Conservation (phyloP, 2,113 vertebrate species). For the Apodemus speciosus region DNA sequence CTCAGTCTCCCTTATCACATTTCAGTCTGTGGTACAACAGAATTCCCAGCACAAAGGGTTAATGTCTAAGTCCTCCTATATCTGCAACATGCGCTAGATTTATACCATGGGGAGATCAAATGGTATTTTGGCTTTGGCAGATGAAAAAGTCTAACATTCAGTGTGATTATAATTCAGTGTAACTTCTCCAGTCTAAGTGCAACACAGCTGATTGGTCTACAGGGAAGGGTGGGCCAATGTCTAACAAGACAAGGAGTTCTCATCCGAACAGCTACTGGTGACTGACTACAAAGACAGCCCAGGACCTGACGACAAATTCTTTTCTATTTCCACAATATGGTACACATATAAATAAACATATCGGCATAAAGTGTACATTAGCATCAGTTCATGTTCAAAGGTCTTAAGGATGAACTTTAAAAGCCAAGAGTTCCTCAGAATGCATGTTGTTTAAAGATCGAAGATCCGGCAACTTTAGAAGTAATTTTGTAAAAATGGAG, state of each 20-base stretch:
- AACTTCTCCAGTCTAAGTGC: constrained; percentile 74
- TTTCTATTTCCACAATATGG: constrained; percentile 71
- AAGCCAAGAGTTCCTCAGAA: constrained; percentile 97
- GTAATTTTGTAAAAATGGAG: constrained; percentile 97
- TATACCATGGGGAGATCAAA: constrained; percentile 78
- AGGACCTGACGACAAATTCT: constrained; percentile 65
- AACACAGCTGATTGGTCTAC: constrained; percentile 72
- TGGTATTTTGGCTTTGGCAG: constrained; percentile 76
- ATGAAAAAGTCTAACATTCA: constrained; percentile 81
- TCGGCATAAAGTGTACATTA: constrained; percentile 82
- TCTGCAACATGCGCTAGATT: constrained; percentile 54
- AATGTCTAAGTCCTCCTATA: constrained; percentile 72
- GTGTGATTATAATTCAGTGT: constrained; percentile 60
- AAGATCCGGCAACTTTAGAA: constrained; percentile 97
- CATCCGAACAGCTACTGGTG: constrained; percentile 78
- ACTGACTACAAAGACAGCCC: constrained; percentile 78
- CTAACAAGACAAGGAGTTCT: constrained; percentile 68
- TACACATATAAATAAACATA: constrained; percentile 83
- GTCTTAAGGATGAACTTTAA: constrained; percentile 95
- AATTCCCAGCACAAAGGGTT: constrained; percentile 60
- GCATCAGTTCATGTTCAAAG: constrained; percentile 81
- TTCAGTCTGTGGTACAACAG: constrained; percentile 58
- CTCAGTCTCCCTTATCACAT: constrained; percentile 8
- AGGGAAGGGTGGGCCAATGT: not conserved
- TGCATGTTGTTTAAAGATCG: constrained; percentile 99